Evolutionary conservation across 2,797 vertebrate species (phyloP).

Genomic region (Gephyroberyx darwinii): DNA sequence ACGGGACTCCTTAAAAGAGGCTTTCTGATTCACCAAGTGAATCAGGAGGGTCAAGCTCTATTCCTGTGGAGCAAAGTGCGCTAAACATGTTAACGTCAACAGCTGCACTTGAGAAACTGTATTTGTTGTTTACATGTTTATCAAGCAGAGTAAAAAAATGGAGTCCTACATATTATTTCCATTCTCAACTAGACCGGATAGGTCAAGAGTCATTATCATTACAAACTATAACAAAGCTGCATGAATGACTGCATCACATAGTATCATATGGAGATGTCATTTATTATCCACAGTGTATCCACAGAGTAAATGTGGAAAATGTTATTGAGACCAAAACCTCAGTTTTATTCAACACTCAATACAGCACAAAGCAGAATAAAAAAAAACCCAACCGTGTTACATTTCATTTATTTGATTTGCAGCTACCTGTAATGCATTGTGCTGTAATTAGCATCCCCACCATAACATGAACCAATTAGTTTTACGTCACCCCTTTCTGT

Average conservation of each 20-base stretch:
- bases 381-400: neutral
- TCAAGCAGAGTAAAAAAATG: constrained; percentile 34
- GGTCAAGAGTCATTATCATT: constrained; percentile 15
- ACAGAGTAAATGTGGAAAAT: neutral
- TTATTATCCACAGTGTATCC: neutral
- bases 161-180: constrained; percentile 10
- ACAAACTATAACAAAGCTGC: constrained; percentile 27
- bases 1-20: constrained; percentile 48
- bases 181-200: constrained; percentile 7
- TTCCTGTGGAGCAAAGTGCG: constrained; percentile 41
- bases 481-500: constrained; percentile 16
- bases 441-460: constrained; percentile 6
- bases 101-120: constrained; percentile 37
- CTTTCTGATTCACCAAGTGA: constrained; percentile 45
- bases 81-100: constrained; percentile 33
- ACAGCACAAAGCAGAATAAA: neutral
- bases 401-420: neutral
- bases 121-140: constrained; percentile 57
- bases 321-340: constrained; percentile 23
- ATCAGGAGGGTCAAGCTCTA: constrained; percentile 52
- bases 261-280: constrained; percentile 10
- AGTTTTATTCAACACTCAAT: constrained; percentile 14
- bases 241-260: constrained; percentile 48
- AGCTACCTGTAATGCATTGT: constrained; percentile 12
- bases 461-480: constrained; percentile 35